phyloP scores from a whole-genome alignment of 2,113 vertebrate genomes.

The Albula goreensis region DNA sequence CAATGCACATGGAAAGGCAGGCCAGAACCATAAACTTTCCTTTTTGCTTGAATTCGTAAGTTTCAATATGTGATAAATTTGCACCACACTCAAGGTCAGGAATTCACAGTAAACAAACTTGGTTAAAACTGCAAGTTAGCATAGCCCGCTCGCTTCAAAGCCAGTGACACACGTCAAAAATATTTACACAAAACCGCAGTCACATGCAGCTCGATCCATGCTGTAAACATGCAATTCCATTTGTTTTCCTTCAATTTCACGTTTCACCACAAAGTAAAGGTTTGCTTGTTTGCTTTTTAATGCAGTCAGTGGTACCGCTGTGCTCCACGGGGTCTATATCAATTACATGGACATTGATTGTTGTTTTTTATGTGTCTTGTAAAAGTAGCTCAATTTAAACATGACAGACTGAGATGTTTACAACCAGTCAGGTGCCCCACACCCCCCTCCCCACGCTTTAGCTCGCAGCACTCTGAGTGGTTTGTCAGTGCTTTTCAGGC shows the following conservation, averaged over 20 bases:
- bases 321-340: background rate
- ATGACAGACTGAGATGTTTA: background rate
- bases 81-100: constrained; percentile 30
- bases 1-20: constrained; percentile 25
- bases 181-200: constrained; percentile 41
- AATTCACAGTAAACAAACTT: constrained; percentile 34
- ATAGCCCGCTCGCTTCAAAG: constrained; percentile 29
- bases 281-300: background rate
- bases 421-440: background rate
- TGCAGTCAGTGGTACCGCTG: background rate
- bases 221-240: constrained; percentile 20
- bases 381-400: background rate
- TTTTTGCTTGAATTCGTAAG: background rate
- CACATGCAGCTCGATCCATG: constrained; percentile 20
- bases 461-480: background rate
- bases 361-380: background rate
- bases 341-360: background rate
- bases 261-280: background rate
- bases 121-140: constrained; percentile 16
- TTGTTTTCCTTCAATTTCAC: constrained; percentile 9
- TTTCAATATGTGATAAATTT: constrained; percentile 14
- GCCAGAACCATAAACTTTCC: background rate
- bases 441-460: no score
- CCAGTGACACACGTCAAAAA: constrained; percentile 34
- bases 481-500: background rate